Evolutionary conservation across 2,113 vertebrate genomes (phyloP).

Genomic region (Aramus guarauna): DNA sequence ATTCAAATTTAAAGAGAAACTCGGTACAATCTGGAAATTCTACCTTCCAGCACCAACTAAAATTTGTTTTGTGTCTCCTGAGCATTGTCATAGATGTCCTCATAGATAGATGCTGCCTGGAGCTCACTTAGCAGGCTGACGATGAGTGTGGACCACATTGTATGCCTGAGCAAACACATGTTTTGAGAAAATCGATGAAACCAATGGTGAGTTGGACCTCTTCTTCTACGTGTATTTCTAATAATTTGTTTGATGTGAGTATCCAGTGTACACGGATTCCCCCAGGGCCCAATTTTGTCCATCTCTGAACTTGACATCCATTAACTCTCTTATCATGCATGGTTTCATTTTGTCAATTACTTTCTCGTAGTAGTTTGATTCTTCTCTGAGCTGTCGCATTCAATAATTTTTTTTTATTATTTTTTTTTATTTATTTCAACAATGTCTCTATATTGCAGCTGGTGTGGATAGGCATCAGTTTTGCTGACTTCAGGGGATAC

Average conservation of each 20-base stretch:
- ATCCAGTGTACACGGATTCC: not conserved
- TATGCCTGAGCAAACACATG: not conserved
- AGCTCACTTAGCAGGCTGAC: not conserved
- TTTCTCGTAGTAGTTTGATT: not conserved
- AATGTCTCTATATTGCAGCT: not conserved
- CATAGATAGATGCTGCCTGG: not conserved
- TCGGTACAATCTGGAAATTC: not conserved
- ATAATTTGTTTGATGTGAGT: not conserved
- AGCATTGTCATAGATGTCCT: rapidly evolving
- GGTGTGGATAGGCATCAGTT: not conserved
- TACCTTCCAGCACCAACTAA: not conserved
- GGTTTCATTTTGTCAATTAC: not conserved
- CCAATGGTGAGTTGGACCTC: not conserved
- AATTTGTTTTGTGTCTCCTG: not conserved
- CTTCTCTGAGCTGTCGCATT: not conserved
- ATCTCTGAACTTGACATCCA: not conserved
- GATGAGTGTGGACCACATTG: rapidly evolving
- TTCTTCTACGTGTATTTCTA: not conserved
- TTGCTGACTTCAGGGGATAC: not conserved
- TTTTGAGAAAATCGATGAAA: not conserved
- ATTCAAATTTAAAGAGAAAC: not conserved
- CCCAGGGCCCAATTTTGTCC: not conserved
- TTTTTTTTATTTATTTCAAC: not conserved
- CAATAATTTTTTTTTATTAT: not conserved
- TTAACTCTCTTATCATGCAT: not conserved